Base-by-base conservation (phyloP, 2,888 invertebrate species). In the Eupithecia subumbrata region DNA sequence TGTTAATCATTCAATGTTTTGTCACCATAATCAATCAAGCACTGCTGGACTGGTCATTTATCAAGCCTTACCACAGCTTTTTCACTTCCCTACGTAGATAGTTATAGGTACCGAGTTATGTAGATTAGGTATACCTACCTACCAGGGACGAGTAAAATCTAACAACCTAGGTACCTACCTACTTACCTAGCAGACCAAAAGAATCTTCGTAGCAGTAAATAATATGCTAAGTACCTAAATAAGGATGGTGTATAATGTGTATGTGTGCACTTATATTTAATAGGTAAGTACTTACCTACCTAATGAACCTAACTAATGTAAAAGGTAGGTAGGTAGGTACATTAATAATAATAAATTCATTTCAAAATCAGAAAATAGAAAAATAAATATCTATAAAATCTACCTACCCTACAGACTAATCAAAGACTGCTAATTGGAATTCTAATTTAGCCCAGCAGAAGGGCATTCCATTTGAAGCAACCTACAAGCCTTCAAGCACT, bases 1-100 rank as follows among this genome's bases (percentile, higher is more conserved):
- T 60, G 71, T 56, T 70, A 68, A 83, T 82, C 76, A 79, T 80
- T 79, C 73, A 74, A 75, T 72, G 22, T 71, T 71, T 60, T 56
- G 60, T 60, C 56, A 40, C 56, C 37, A 30, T 71, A 45, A 40
- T 25, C 52, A 70, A 71, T 71, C 56, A 71, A 60, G 30, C 25
- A 68, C 43, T 22, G 68, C 66, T 66, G 37, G 66, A 22, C 60
- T 60, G 25, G 60, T 60, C 60, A 12, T 60, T 22, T 60, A 60
- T 60, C 60, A 60, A 14, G 60, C 56, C 52, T 25, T 60, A 25
- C 12, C 60, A 14, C 60, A 60, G 60, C 5, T 60, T 60, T 60
- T 60, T 60, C 56, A 25, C 22, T 14, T 22, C 22, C 22, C 4
- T 56, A 52, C n/a, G n/a, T 56, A 43, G 9, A 0, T 40, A 40